Evolutionary conservation across 1,140 invertebrate genomes (phyloP).

Genomic region (Papilio helenus): DNA sequence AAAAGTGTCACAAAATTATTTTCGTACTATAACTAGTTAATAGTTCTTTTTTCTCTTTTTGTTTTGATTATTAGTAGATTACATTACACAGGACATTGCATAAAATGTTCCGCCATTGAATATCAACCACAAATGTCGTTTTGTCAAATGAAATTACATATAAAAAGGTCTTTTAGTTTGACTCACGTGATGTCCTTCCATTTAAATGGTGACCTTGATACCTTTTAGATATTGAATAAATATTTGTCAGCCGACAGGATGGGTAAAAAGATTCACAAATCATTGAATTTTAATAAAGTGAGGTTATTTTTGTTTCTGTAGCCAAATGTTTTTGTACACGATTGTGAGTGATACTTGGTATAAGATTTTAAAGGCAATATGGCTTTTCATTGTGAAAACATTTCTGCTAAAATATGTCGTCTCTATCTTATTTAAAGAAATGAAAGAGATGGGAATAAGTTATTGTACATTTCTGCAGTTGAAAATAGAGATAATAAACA

Average conservation of each 20-base stretch:
- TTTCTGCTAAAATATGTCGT: no score
- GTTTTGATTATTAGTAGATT: no score
- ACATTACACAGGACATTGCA: not conserved
- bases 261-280: slow-evolving; percentile 15
- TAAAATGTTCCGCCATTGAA: not conserved
- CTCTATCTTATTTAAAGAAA: no score
- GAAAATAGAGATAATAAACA: no score
- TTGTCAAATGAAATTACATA: not conserved
- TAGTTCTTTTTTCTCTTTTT: no score
- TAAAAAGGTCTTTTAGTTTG: not conserved
- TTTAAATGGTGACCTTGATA: slow-evolving; percentile 18
- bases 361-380: not conserved
- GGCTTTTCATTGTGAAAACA: no score
- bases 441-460: no score
- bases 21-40: no score
- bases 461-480: no score
- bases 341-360: not conserved
- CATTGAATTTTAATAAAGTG: not conserved
- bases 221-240: not conserved
- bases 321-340: not conserved
- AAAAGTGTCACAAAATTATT: not conserved
- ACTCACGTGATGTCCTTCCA: slow-evolving; percentile 14
- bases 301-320: not conserved
- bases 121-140: not conserved
- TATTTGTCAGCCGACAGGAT: slow-evolving; percentile 7